A percentile compares a stretch with the other conserved stretches of the same genome.
phyloP scores from a whole-genome alignment of 2,797 vertebrate genomes.

The Myiotriccus ornatus region DNA sequence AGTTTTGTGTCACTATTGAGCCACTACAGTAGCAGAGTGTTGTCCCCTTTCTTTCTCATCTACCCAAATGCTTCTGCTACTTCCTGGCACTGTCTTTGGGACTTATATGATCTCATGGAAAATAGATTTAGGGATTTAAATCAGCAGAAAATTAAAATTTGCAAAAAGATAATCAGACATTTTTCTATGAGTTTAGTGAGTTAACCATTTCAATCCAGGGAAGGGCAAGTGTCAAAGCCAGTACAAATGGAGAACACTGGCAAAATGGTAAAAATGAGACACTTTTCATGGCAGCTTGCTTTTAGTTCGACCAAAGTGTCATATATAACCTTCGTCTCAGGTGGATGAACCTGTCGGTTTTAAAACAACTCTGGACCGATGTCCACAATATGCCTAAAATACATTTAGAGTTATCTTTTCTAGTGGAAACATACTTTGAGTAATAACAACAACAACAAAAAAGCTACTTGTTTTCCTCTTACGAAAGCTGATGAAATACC shows the following conservation, averaged over 20 bases:
- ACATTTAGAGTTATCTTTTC: not conserved
- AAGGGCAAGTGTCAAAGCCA: not conserved
- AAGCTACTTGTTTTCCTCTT: not conserved
- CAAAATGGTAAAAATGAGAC: not conserved
- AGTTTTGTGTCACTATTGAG: not conserved
- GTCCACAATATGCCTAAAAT: not conserved
- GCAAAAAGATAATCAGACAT: not conserved
- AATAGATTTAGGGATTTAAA: not conserved
- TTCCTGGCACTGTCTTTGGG: not conserved
- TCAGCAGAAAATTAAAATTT: not conserved
- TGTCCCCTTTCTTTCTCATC: not conserved
- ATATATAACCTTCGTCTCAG: not conserved
- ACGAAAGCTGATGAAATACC: not conserved
- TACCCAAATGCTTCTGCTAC: not conserved
- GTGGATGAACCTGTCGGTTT: not conserved
- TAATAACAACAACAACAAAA: not conserved
- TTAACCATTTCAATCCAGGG: not conserved
- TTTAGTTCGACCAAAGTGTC: not conserved
- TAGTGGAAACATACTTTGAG: not conserved
- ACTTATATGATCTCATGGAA: not conserved
- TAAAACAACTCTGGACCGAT: not conserved
- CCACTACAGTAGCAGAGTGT: not conserved
- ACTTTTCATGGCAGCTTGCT: not conserved
- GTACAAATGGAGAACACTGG: not conserved
- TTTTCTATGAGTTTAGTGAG: not conserved